These are phyloP conservation scores for Hemaris fuciformis DNA, from an alignment of 2,888 invertebrate genomes.

Conservation along the genomic window DNA sequence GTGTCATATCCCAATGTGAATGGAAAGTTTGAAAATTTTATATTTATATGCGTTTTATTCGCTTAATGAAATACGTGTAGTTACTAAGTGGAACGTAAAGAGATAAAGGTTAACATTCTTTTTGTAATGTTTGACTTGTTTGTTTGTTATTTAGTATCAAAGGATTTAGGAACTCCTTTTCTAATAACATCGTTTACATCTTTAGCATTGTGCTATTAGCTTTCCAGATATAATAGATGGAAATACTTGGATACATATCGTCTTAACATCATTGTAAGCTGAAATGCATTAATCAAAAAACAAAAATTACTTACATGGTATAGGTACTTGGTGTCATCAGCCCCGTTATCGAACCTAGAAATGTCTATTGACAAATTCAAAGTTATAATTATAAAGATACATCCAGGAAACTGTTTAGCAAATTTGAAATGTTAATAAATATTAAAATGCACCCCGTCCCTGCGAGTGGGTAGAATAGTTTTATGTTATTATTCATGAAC, in stretches of 20 bases:
- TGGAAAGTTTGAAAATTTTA: slow-evolving; percentile 53
- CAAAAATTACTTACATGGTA: not conserved
- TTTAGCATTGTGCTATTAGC: not conserved
- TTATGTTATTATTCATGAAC: slow-evolving; percentile 48
- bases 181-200: not conserved
- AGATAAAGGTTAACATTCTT: not conserved
- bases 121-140: not conserved
- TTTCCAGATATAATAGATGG: not conserved
- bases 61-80: slow-evolving; percentile 24
- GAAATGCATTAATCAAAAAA: not conserved
- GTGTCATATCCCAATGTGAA: slow-evolving; percentile 56
- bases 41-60: slow-evolving; percentile 42
- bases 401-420: not conserved
- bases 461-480: slow-evolving; percentile 36
- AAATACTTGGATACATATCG: not conserved
- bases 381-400: not conserved
- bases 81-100: not conserved
- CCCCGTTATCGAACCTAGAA: not conserved
- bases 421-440: not conserved
- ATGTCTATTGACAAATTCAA: not conserved
- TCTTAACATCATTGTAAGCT: not conserved
- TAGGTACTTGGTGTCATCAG: not conserved
- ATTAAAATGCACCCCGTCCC: not conserved
- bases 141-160: slow-evolving; percentile 5
- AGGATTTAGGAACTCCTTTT: not conserved